Evolutionary conservation across 2,888 invertebrate species (phyloP), one percentile per base, ranked within the genome.

Genomic region (Dasysyrphus albostriatus): DNA sequence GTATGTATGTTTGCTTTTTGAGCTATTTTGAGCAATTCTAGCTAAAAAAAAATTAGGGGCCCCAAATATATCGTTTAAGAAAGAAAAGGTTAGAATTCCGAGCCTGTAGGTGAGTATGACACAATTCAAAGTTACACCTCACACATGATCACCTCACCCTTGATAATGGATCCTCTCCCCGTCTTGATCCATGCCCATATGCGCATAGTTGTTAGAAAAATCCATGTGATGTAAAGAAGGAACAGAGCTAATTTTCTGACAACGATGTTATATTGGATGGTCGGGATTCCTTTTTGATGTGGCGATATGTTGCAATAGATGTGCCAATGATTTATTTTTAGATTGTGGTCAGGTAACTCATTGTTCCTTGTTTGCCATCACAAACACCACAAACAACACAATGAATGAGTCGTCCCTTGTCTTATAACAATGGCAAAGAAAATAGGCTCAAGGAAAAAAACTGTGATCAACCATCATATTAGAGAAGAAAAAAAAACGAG

Each of bases 231-330:
- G 5, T 19, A 24, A 29, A 51, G 29, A 63, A 34, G 51, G 39
- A 37, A 58, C 54, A 42, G 72, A 42, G 72, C 81, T 84, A 76
- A 76, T 84, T 80, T 84, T 51, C 80, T 51, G 51, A 49, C 39
- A 73, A 73, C 69, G 67, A 74, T 61, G 83, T 65, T 34, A 58
- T 14, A 32, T 39, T 77, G 81, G 54, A 59, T 78, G 82, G 39
- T 78, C 82, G 85, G 85, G 56, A 74, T 70, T 74, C 82, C 74
- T 78, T 70, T 85, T 85, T 85, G 85, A 85, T 85, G 85, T 85
- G 82, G 82, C 69, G 9, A 2, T 34, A 8, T 56, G 56, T 24
- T 61, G 63, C 81, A 37, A 82, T 85, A 77, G 85, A 82, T 85
- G 85, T 77, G 85, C 56, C 61, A 77, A 82, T 85, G 84, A 85